Base-by-base conservation (phyloP, 1,140 invertebrate genomes). In the Pinna nobilis region DNA sequence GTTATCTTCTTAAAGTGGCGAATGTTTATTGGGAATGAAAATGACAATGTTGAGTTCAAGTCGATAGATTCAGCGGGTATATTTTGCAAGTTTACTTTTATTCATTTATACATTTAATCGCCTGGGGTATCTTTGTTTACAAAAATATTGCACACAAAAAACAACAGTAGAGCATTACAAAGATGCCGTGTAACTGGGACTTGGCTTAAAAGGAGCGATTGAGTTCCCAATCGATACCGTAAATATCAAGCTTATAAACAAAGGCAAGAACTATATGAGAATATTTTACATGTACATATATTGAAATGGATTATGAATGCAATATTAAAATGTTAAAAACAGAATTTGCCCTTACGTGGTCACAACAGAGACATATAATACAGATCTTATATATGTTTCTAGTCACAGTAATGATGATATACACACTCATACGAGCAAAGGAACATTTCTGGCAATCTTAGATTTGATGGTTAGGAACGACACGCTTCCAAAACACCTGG, bases 161-260 rank as follows among this genome's bases (percentile, higher is more conserved):
- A n/a, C n/a, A 35, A 66, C 35, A n/a, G 35, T 44, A 15, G 30
- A 51, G 25, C 53, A 66, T 50, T 49, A 66, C 37, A 64, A n/a
- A 25, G 49, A 50, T 50, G 20, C 49, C n/a, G 49, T 50, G 20
- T 25, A 13, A n/a, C n/a, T n/a, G n/a, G 49, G 49, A n/a, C 28
- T 50, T n/a, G 28, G 6, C n/a, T n/a, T 50, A 15, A 50, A 50
- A 50, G 49, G 28, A 50, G 28, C 20, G 49, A 3, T n/a, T 23
- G 28, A 23, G 49, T n/a, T 1, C 49, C 20, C 9, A 50, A 50
- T 6, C n/a, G n/a, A 50, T 23, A 25, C 49, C 28, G 49, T 50
- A 23, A 25, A 50, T n/a, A 25, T 50, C 7, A 50, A 23, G 20
- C 49, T 50, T 9, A 3, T n/a, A 50, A 23, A 25, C n/a, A n/a